These are phyloP conservation scores for Pseudomugil tenellus DNA, from an alignment of 2,797 vertebrate species.

Conservation along the genomic window DNA sequence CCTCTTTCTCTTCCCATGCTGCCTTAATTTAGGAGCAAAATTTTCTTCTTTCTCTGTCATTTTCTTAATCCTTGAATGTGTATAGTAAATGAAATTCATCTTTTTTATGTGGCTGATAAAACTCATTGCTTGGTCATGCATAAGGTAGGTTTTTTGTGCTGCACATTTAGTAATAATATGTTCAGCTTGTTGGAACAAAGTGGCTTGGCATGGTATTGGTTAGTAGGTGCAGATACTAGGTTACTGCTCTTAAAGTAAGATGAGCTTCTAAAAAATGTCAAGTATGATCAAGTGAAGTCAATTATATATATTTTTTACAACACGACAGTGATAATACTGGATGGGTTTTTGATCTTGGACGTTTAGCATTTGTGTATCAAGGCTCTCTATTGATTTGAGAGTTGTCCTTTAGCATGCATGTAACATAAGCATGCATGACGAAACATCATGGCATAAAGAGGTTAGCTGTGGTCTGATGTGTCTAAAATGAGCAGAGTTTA, in stretches of 20 bases:
- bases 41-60: constrained; percentile 45
- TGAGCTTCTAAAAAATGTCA: too few species aligned
- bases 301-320: too few species aligned
- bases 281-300: too few species aligned
- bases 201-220: constrained; percentile 11
- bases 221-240: neutral
- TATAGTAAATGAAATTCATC: constrained; percentile 43
- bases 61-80: constrained; percentile 66
- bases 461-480: too few species aligned
- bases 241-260: neutral
- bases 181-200: constrained; percentile 12
- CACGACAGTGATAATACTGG: too few species aligned
- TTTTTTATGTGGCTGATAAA: constrained; percentile 42
- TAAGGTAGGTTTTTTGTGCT: constrained; percentile 14
- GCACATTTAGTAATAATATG: constrained; percentile 11
- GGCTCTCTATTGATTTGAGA: too few species aligned
- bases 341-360: too few species aligned
- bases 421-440: neutral
- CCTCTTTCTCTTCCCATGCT: constrained; percentile 35
- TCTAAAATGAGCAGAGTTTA: too few species aligned
- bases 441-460: neutral
- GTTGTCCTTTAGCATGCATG: too few species aligned
- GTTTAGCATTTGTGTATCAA: too few species aligned
- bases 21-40: constrained; percentile 54
- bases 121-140: constrained; percentile 15